Conservation (phyloP, 2,797 vertebrate species). For the Oreochromis mossambicus region DNA sequence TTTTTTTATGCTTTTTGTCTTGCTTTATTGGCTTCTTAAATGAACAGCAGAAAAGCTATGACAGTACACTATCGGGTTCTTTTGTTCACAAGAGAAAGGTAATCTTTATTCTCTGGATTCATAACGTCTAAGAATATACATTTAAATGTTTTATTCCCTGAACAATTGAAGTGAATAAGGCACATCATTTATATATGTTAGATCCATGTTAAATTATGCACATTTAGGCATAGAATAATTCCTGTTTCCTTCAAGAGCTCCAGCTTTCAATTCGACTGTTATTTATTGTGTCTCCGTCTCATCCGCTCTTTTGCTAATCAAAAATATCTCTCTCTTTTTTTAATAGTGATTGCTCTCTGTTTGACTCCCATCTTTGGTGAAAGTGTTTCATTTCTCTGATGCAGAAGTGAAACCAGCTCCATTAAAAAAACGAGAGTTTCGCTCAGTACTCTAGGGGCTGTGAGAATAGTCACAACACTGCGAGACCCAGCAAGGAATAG, state of each 20-base stretch:
- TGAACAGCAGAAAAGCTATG: neutral
- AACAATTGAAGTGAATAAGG: neutral
- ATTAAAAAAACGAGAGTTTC: constrained; percentile 42
- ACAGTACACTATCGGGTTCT: neutral
- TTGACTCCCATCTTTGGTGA: constrained; percentile 48
- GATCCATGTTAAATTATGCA: neutral
- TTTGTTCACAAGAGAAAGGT: neutral
- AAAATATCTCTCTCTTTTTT: constrained; percentile 7
- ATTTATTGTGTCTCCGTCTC: neutral
- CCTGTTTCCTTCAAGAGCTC: neutral
- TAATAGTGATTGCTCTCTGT: constrained; percentile 36
- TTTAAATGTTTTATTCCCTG: neutral
- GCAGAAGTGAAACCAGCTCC: constrained; percentile 62
- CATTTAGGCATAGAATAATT: neutral
- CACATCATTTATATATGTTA: neutral
- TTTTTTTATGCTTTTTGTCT: neutral
- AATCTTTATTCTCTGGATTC: neutral
- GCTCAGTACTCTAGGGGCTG: constrained; percentile 58
- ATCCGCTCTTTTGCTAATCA: constrained; percentile 27
- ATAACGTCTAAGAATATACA: neutral
- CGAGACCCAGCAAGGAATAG: constrained; percentile 55
- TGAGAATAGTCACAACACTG: constrained; percentile 64
- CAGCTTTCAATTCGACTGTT: neutral
- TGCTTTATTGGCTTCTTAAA: constrained; percentile 47
- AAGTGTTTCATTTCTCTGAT: constrained; percentile 66